Evolutionary conservation across 2,888 invertebrate genomes (phyloP), one percentile per base, ranked within the genome.

Genomic region (Ennomos erosarius): DNA sequence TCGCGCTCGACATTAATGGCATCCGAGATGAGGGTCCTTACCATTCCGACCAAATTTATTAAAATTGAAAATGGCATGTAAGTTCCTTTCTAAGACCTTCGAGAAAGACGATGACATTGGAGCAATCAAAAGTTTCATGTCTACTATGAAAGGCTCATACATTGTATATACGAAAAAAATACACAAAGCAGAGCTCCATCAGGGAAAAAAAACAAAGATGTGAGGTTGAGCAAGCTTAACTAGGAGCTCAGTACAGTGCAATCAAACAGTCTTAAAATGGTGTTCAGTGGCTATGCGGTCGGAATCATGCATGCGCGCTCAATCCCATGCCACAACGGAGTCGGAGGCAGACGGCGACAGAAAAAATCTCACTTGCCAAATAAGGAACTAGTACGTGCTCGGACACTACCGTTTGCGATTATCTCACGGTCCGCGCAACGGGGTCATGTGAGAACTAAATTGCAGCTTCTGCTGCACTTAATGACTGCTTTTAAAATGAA

Each of bases 371-470:
- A 76, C 76, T 78, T 76, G 75, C 87, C 90, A 80, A 88, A 89
- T 89, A 90, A 85, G 89, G 89, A 79, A 43, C 71, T 74, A 73
- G 86, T 86, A 89, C 90, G 88, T 88, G 89, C 79, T 79, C 72
- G 85, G 84, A 84, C 87, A 87, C 85, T 84, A 84, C 87, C 82
- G 87, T 80, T 80, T 72, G 87, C 88, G 89, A 88, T 88, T 88
- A 89, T 90, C 90, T 89, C 90, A 90, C 88, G 90, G 87, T 85
- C 82, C 71, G 70, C 71, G 70, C 76, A 85, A 84, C 81, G 84
- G 80, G 88, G 89, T 89, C 88, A 89, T 79, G 84, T 83, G 88
- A 80, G 86, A 88, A 85, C 81, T 74, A 78, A 88, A 84, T 81
- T 79, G 80, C 81, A 71, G 74, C 84, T 81, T 79, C 81, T 82